Conservation (phyloP, 2,888 invertebrate species). For the Seladonia tumulorum region DNA sequence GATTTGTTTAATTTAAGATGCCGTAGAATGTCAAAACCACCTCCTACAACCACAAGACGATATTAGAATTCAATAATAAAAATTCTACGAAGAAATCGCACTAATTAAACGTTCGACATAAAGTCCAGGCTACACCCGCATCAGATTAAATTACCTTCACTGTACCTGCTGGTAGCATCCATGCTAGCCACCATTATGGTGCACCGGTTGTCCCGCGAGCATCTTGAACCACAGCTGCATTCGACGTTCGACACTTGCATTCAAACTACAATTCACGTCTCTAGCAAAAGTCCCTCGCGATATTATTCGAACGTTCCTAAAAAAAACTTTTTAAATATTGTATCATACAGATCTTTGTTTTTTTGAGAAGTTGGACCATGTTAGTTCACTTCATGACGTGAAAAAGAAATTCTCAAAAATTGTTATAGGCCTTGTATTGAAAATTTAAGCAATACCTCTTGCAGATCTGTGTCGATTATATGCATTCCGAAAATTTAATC, state of each 20-base stretch:
- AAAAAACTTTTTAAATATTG: too few relatives aligned
- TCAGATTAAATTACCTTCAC: slow-evolving; percentile 6
- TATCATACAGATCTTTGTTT: too few relatives aligned
- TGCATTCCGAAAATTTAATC: too few relatives aligned
- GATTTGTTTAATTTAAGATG: too few relatives aligned
- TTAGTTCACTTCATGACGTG: too few relatives aligned
- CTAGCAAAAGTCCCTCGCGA: neutral
- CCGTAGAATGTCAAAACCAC: neutral
- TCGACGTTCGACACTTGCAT: neutral
- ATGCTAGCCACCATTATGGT: slow-evolving; percentile 5
- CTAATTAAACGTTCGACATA: neutral
- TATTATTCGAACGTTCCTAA: neutral
- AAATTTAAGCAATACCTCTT: neutral
- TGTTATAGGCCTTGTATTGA: neutral
- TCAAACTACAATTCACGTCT: neutral
- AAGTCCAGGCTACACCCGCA: neutral
- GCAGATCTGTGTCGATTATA: too few relatives aligned
- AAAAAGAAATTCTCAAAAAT: too few relatives aligned
- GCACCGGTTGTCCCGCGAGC: neutral
- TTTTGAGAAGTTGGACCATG: too few relatives aligned
- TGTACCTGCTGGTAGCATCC: neutral
- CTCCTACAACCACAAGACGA: neutral
- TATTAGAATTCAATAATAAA: neutral
- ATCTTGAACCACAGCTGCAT: neutral
- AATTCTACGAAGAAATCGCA: neutral